phyloP scores from a whole-genome alignment of 1,140 invertebrate species.

The Ladona fulva region DNA sequence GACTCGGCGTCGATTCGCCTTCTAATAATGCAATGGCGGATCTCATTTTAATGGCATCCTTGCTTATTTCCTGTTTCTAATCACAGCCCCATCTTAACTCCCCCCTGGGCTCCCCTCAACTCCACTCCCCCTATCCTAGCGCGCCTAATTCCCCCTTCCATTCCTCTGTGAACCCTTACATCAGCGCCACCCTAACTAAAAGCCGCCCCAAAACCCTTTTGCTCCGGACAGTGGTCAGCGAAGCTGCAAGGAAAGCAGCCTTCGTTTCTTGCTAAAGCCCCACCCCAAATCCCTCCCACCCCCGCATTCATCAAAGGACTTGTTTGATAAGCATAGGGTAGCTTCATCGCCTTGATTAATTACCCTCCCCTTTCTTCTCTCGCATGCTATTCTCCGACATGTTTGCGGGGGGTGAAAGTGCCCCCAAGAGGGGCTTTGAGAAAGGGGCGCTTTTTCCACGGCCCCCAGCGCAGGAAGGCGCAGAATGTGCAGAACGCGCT shows the following conservation, averaged over 20 bases:
- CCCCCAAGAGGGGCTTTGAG: too few species aligned
- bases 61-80: too few species aligned
- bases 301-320: conserved; percentile 3
- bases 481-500: too few species aligned
- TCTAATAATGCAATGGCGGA: too few species aligned
- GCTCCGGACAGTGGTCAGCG: not conserved
- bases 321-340: conserved; percentile 3
- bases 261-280: not conserved
- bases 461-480: too few species aligned
- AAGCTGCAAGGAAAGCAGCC: conserved; percentile 2
- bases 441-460: too few species aligned
- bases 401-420: too few species aligned
- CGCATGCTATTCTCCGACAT: too few species aligned
- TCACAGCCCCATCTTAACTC: not conserved
- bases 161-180: not conserved
- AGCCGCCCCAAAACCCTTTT: not conserved
- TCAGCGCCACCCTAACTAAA: not conserved
- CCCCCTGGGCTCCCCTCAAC: not conserved
- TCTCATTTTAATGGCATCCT: too few species aligned
- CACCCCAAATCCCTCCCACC: not conserved
- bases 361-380: not conserved
- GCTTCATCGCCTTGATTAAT: conserved; percentile 9
- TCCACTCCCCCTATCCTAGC: not conserved
- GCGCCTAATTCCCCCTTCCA: not conserved
- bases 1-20: too few species aligned